phyloP scores from a whole-genome alignment of 2,113 vertebrate species.

The Myiozetetes cayanensis region DNA sequence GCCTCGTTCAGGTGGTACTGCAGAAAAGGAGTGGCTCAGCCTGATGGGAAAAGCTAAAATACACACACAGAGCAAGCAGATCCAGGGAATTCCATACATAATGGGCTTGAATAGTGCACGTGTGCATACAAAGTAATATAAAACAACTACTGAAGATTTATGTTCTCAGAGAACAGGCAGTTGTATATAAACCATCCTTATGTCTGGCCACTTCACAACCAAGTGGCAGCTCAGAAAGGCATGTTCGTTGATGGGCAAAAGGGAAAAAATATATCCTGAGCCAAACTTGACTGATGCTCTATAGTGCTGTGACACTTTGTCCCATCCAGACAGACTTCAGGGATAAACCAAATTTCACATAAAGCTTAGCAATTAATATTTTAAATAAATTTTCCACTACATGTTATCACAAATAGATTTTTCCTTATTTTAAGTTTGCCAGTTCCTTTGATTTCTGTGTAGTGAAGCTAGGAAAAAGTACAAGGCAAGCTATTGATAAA shows the following conservation, averaged over 20 bases:
- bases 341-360: background rate
- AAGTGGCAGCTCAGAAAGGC: background rate
- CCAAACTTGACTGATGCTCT: background rate
- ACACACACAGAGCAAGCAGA: background rate
- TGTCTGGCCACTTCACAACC: background rate
- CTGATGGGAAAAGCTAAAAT: constrained; percentile 20
- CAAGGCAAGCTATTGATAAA: background rate
- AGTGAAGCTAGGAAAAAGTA: background rate
- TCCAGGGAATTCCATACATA: background rate
- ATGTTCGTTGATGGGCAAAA: background rate
- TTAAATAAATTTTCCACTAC: background rate
- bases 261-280: background rate
- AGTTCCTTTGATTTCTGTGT: background rate
- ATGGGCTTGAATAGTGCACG: background rate
- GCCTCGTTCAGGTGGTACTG: constrained; percentile 39
- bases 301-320: background rate
- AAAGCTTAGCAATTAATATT: background rate
- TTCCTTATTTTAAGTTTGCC: background rate
- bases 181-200: background rate
- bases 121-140: background rate
- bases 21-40: constrained; percentile 22
- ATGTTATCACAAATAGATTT: background rate
- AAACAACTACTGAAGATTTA: background rate
- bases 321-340: background rate
- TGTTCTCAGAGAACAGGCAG: background rate